Conservation (phyloP, 2,113 vertebrate genomes). For the Leuciscus idus region DNA sequence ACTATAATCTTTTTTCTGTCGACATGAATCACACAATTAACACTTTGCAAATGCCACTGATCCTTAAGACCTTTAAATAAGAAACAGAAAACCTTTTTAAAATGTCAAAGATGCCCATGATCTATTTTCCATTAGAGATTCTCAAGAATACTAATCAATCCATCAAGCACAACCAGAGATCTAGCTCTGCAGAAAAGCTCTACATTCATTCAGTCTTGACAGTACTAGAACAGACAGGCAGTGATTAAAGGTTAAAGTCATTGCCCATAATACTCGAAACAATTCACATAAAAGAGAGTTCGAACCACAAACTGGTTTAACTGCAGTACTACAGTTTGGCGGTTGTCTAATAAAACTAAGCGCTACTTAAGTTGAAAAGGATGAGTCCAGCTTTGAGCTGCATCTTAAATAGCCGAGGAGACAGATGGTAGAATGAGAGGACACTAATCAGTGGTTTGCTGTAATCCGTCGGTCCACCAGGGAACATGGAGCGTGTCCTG, state of each 20-base stretch:
- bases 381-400: slow-evolving; percentile 26
- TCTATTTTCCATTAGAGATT: neutral
- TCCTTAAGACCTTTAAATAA: neutral
- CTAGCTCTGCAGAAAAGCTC: neutral
- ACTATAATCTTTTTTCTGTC: neutral
- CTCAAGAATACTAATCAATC: neutral
- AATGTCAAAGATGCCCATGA: neutral
- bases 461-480: slow-evolving; percentile 26
- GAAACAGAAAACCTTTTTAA: neutral
- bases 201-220: neutral
- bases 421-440: slow-evolving; percentile 28
- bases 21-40: neutral
- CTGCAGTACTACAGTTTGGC: neutral
- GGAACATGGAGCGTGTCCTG: slow-evolving; percentile 7
- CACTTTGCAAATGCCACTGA: slow-evolving; percentile 1
- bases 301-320: neutral
- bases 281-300: neutral
- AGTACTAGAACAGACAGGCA: neutral
- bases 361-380: slow-evolving; percentile 21
- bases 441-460: slow-evolving; percentile 22
- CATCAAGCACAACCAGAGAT: neutral
- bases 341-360: slow-evolving; percentile 16
- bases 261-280: neutral
- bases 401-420: slow-evolving; percentile 14
- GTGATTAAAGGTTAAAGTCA: neutral